Percentiles rank a stretch among this genome's conserved stretches.
These are phyloP conservation scores for Thalassarche chlororhynchos DNA, from an alignment of 2,113 vertebrate genomes.

Conservation along the genomic window DNA sequence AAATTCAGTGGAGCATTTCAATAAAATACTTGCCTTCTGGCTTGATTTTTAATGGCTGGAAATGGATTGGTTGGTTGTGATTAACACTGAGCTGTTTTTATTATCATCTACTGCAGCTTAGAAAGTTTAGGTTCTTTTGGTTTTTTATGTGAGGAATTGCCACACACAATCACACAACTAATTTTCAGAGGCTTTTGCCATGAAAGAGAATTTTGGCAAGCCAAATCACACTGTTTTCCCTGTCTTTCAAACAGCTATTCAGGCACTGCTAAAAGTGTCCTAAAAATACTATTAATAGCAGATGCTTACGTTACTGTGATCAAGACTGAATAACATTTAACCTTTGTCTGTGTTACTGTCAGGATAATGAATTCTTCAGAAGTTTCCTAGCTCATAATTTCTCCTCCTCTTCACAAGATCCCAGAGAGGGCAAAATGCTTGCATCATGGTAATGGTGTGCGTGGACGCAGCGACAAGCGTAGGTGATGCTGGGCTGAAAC, in stretches of 20 bases:
- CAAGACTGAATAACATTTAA: background rate
- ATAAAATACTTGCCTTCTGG: constrained; percentile 23
- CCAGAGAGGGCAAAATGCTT: background rate
- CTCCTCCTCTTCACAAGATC: background rate
- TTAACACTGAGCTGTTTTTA: background rate
- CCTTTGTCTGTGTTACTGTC: background rate
- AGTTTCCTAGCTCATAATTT: background rate
- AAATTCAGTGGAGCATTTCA: constrained; percentile 21
- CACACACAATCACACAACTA: background rate
- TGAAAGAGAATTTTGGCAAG: background rate
- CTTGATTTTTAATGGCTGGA: constrained; percentile 6
- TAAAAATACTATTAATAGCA: background rate
- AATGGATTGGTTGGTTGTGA: background rate
- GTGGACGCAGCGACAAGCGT: accelerated
- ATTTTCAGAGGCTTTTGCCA: background rate
- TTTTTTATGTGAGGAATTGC: background rate
- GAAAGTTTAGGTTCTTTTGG: background rate
- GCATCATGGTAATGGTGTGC: accelerated
- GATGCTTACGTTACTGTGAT: background rate
- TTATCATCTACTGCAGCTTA: background rate
- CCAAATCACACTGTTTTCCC: background rate
- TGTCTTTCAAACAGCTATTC: background rate
- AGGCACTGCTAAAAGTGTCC: background rate
- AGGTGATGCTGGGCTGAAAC: background rate
- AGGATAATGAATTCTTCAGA: background rate